These are phyloP conservation scores for Gopherus flavomarginatus DNA, from an alignment of 2,113 vertebrate genomes.

Conservation along the genomic window DNA sequence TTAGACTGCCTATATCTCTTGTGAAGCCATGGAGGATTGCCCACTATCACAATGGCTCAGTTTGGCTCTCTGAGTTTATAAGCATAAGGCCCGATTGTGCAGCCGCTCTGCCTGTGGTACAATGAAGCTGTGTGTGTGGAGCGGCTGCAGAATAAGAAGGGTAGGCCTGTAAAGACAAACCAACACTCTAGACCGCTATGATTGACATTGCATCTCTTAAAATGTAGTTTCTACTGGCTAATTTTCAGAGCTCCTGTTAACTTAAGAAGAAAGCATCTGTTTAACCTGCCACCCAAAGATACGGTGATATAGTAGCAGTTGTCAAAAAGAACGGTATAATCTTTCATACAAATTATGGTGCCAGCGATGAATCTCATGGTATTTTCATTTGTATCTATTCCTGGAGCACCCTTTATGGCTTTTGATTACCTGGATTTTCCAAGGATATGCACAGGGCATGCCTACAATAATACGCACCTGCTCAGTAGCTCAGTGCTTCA, in stretches of 20 bases:
- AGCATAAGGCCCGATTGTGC: background rate
- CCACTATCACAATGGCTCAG: background rate
- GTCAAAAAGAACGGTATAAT: background rate
- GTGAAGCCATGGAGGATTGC: background rate
- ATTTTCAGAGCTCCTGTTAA: too few species aligned
- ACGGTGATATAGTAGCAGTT: background rate
- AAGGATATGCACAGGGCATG: too few species aligned
- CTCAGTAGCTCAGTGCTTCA: background rate
- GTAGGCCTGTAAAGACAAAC: background rate
- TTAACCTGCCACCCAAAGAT: background rate
- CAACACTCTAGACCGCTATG: background rate
- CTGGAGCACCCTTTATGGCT: background rate
- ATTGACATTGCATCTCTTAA: too few species aligned
- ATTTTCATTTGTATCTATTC: too few species aligned
- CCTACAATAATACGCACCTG: background rate
- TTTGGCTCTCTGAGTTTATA: background rate
- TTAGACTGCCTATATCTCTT: background rate
- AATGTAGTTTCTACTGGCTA: background rate
- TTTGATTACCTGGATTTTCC: background rate
- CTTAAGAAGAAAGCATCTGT: background rate
- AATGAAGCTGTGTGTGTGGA: background rate
- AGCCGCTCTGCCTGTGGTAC: background rate
- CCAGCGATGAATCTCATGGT: background rate
- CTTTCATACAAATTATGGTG: background rate
- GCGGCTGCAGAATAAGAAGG: background rate